Conservation (phyloP, 1,140 invertebrate species). For the Drosophila tropicalis region DNA sequence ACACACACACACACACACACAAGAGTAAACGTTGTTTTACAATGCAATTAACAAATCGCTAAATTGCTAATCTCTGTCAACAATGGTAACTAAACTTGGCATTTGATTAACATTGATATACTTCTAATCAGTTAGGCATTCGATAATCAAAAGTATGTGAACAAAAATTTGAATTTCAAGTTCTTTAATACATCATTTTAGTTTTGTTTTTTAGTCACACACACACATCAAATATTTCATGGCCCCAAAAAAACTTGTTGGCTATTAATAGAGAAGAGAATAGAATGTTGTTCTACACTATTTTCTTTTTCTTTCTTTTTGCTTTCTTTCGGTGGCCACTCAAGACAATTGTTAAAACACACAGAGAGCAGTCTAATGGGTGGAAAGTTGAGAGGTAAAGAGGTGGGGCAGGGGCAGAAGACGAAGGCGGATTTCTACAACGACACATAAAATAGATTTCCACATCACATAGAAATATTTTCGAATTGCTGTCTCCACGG, state of each 20-base stretch:
- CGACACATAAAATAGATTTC: conserved; percentile 6
- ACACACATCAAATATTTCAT: neutral
- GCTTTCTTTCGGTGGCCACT: neutral
- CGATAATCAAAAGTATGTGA: neutral
- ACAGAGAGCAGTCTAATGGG: neutral
- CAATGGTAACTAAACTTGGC: conserved; percentile 19
- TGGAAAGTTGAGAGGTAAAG: neutral
- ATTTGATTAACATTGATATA: conserved; percentile 17
- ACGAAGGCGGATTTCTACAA: neutral
- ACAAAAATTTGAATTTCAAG: neutral
- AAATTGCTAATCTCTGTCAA: conserved; percentile 28
- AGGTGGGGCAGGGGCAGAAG: neutral
- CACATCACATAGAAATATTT: conserved; percentile 13
- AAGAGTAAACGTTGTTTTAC: conserved; percentile 23
- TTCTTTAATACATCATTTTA: neutral
- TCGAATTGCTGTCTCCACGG: conserved; percentile 28
- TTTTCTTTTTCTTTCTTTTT: neutral
- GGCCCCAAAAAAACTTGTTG: neutral
- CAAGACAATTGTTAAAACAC: conserved; percentile 6
- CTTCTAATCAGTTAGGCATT: conserved; percentile 23
- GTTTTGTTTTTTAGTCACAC: neutral
- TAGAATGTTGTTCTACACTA: neutral
- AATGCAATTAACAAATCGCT: conserved; percentile 53
- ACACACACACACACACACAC: neutral
- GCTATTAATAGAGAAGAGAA: neutral